Evolutionary conservation across 2,888 invertebrate species (phyloP), one percentile per base, ranked within the genome.

Genomic region (Drosophila helvetica): DNA sequence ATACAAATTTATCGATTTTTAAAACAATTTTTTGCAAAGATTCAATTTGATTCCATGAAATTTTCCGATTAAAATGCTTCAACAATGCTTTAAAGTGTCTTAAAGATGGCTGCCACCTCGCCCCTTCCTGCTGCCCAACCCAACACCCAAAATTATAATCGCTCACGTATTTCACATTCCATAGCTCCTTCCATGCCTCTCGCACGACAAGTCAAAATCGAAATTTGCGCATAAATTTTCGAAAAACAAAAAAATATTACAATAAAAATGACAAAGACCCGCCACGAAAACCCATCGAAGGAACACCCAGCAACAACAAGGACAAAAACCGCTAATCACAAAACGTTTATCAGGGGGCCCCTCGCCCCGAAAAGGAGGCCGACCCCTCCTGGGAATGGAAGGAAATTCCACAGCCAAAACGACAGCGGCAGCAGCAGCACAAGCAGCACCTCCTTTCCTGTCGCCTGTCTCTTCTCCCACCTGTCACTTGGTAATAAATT

Each of bases 401-500:
- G 52, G 51, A 38, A 47, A 10, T 48, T 22, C 22, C 47, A 19
- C 15, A 43, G 42, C 45, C 19, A 33, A 10, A 30, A 33, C 12
- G 33, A 30, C 30, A 30, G 10, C 4, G 30, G 30, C 19, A 3
- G 46, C 53, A 9, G 18, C 27, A 17, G 2, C 27, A n/a, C n/a
- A n/a, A 17, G 2, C 47, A 17, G 15, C 17, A 22, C 30, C 9
- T 33, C 50, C 42, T n/a, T 27, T 9, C 30, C n/a, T n/a, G 18
- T 19, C 19, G 33, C 48, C 50, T 17, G 10, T 25, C 52, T 45
- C 55, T 48, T 52, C 78, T 66, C 67, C 70, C 76, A 82, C 82
- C 82, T 81, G 81, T 81, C 81, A 81, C 71, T 78, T 67, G 67
- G 69, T 80, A 78, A 81, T 81, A 82, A 81, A 81, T 81, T 81